Base-by-base conservation (phyloP, 2,888 invertebrate species). In the Andrena bicolor region DNA sequence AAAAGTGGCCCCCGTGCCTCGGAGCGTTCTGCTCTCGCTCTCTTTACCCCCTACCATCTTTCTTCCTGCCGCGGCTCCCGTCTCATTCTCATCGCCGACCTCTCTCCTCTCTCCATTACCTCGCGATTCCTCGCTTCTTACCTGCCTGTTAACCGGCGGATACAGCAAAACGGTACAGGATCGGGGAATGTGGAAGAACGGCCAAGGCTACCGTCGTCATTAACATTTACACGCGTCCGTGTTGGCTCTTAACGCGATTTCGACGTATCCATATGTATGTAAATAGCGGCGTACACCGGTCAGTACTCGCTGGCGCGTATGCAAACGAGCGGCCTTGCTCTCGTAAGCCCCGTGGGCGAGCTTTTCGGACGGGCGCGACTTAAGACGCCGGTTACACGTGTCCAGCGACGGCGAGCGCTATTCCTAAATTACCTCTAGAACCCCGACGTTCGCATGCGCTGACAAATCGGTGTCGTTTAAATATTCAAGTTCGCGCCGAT, bases 121-220 rank as follows among this genome's bases (percentile, higher is more conserved):
- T 82, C 76, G 88, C 89, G 81, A 91, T 90, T 56, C 89, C 90
- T 90, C 87, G 83, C 86, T 91, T 91, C 90, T 90, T 90, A 84
- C 90, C 90, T 86, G 91, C 89, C 91, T 91, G 90, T 92, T 91
- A 90, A 91, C 89, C 88, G 84, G 84, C 89, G 87, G 86, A 89
- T 89, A 88, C 89, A 89, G 91, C 90, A 91, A 92, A 92, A 92
- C 90, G 90, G 90, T 92, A 91, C 92, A 92, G 92, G 90, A 91
- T 90, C 88, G 86, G 86, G 84, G 91, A 92, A 92, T 92, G 91
- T 91, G 91, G 90, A 90, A 91, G 90, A 88, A 87, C 90, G 88
- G 82, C 91, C 90, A 90, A 90, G 90, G 91, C 89, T 90, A 85
- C 89, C 89, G 86, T 85, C 88, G 88, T 89, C 90, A 91, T 92